Percentiles rank a stretch among this genome's conserved stretches.
These are phyloP conservation scores for Cricetomys ansorgei DNA, from an alignment of 2,113 vertebrate species.

Conservation along the genomic window DNA sequence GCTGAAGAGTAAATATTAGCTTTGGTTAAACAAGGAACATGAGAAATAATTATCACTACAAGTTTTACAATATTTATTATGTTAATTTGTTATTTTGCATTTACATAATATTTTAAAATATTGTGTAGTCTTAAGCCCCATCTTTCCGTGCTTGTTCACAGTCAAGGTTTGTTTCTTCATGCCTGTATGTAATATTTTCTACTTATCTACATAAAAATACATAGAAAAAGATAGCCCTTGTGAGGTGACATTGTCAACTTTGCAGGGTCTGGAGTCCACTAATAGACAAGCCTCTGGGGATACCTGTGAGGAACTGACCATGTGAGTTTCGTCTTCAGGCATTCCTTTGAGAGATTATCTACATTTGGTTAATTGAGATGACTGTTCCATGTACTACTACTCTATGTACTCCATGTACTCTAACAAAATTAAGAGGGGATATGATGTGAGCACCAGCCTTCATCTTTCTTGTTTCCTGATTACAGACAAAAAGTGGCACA, in stretches of 20 bases:
- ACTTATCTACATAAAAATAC: neutral
- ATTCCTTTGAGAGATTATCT: neutral
- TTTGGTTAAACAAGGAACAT: conserved; percentile 68
- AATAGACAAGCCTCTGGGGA: neutral
- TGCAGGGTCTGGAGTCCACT: neutral
- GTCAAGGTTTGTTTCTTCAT: neutral
- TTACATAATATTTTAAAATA: conserved; percentile 77
- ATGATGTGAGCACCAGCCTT: neutral
- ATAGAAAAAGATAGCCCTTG: neutral
- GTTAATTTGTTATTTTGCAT: conserved; percentile 71
- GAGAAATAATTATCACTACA: conserved; percentile 77
- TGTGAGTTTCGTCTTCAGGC: neutral
- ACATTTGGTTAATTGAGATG: neutral
- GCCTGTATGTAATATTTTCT: neutral
- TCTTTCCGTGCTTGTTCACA: neutral
- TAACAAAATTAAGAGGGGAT: neutral
- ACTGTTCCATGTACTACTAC: neutral
- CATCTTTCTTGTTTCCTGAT: neutral
- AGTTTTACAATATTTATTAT: conserved; percentile 75
- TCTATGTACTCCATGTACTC: no score
- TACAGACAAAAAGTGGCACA: no score
- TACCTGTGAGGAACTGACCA: neutral
- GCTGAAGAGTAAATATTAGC: conserved; percentile 72
- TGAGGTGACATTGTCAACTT: neutral
- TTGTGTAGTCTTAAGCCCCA: conserved; percentile 19